Conservation (phyloP, 2,888 invertebrate species). For the Protonemura montana region DNA sequence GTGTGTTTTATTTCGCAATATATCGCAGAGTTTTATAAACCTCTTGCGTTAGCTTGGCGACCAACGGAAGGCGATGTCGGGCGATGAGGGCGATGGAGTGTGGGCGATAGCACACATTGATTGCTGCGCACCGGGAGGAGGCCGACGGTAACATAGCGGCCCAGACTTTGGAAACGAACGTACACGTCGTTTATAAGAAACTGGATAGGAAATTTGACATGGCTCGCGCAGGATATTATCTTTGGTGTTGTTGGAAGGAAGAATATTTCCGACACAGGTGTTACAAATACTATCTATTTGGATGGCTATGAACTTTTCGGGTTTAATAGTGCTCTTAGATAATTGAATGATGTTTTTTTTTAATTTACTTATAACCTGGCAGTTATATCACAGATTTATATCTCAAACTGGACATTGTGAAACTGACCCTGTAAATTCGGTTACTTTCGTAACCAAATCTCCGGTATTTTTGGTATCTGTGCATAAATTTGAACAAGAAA, state of each 20-base stretch:
- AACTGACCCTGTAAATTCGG: too few relatives aligned
- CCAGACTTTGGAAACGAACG: not conserved
- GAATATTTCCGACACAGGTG: too few relatives aligned
- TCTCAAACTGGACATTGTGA: too few relatives aligned
- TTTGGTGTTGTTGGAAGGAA: not conserved
- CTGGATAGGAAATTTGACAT: not conserved
- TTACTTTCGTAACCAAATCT: too few relatives aligned
- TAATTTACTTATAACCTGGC: too few relatives aligned
- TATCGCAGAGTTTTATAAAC: not conserved
- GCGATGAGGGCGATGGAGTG: not conserved
- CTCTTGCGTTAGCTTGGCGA: not conserved
- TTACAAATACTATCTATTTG: too few relatives aligned
- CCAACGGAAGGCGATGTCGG: not conserved
- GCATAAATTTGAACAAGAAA: too few relatives aligned
- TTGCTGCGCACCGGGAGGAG: not conserved
- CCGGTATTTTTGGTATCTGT: too few relatives aligned
- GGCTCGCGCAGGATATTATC: not conserved
- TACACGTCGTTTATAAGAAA: not conserved
- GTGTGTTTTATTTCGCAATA: conserved; percentile 7
- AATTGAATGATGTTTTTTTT: too few relatives aligned
- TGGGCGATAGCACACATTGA: not conserved
- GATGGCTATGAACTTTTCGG: too few relatives aligned
- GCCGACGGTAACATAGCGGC: not conserved
- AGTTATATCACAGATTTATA: too few relatives aligned
- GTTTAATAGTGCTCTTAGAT: too few relatives aligned